Conservation (phyloP, 2,888 invertebrate species). For the Nomada goodeniana region DNA sequence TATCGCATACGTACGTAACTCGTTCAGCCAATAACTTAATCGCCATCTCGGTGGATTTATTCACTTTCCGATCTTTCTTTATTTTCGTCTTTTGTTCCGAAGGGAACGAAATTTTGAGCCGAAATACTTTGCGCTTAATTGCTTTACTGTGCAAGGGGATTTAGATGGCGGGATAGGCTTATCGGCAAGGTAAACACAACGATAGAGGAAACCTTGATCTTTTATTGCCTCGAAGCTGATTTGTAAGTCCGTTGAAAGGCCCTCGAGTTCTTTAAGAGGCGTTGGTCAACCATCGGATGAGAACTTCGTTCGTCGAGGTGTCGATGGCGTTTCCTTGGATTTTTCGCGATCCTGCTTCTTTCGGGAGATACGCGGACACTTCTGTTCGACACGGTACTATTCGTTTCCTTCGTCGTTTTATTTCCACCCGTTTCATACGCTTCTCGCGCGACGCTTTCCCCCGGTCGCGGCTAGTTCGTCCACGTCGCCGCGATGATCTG, state of each 20-base stretch:
- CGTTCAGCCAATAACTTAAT: neutral
- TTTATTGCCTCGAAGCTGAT: neutral
- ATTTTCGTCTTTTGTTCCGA: no score
- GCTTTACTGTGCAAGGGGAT: no score
- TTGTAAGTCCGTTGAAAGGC: neutral
- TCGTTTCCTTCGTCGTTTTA: neutral
- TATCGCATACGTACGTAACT: no score
- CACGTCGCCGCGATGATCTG: constrained; percentile 14
- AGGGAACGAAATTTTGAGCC: no score
- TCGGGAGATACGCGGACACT: neutral
- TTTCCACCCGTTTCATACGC: neutral
- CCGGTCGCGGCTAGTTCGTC: neutral
- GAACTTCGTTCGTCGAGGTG: neutral
- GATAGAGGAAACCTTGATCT: neutral
- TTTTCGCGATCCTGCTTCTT: neutral
- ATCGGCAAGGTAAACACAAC: no score
- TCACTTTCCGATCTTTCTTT: no score
- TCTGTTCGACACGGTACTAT: neutral
- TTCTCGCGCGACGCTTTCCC: constrained; percentile 9
- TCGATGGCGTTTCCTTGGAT: neutral
- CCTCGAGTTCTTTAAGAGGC: neutral
- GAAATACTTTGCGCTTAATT: no score
- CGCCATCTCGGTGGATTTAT: neutral
- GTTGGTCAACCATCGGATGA: neutral
- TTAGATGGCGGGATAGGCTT: no score